Percentiles rank a stretch among this genome's conserved stretches.
phyloP scores from a whole-genome alignment of 2,888 invertebrate species.

The Drosophila aldrichi region DNA sequence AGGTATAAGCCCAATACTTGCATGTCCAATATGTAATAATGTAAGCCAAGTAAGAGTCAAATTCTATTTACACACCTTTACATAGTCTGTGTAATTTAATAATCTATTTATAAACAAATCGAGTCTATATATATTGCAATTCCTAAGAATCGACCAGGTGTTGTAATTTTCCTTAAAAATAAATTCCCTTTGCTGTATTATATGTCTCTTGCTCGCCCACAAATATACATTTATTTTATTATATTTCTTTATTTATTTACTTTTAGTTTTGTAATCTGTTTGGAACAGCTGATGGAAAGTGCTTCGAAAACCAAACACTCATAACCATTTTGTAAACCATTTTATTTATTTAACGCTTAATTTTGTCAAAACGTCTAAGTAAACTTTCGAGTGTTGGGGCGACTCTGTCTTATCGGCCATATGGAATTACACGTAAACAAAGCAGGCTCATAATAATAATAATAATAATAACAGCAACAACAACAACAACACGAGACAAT shows the following conservation, averaged over 20 bases:
- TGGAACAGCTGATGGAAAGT: constrained; percentile 14
- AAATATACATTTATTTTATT: too few species aligned
- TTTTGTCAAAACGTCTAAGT: constrained; percentile 49
- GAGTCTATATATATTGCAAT: neutral
- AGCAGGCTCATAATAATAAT: constrained; percentile 40
- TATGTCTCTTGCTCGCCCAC: too few species aligned
- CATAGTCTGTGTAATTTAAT: neutral
- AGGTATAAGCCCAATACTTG: neutral
- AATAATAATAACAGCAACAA: neutral
- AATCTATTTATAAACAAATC: neutral
- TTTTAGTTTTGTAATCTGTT: constrained; percentile 1
- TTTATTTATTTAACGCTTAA: constrained; percentile 60
- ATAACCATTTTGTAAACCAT: constrained; percentile 43
- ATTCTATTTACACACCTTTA: constrained; percentile 1
- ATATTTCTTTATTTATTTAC: neutral
- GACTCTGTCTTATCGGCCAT: constrained; percentile 43
- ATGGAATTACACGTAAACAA: constrained; percentile 64
- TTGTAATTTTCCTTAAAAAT: constrained; percentile 20
- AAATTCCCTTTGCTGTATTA: constrained; percentile 2
- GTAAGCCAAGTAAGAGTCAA: neutral
- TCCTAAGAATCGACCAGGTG: constrained; percentile 4
- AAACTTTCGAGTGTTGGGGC: constrained; percentile 33
- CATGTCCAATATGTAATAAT: neutral
- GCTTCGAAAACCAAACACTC: constrained; percentile 17
- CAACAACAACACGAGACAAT: constrained; percentile 27